These are phyloP conservation scores for Standfussiana lucernea DNA, from an alignment of 2,888 invertebrate species.

Conservation along the genomic window DNA sequence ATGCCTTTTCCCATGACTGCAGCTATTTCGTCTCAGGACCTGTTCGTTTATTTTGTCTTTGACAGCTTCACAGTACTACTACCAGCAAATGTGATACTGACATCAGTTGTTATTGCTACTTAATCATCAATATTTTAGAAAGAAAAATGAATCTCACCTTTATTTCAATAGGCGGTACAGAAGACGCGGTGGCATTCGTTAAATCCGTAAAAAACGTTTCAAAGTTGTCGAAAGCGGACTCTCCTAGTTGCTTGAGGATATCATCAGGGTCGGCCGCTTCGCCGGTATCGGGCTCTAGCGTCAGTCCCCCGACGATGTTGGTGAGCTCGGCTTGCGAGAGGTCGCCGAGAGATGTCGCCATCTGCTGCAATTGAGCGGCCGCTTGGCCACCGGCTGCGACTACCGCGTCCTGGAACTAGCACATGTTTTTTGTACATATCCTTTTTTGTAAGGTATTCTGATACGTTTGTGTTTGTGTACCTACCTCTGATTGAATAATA, in stretches of 20 bases:
- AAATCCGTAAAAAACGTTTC: slow-evolving; percentile 95
- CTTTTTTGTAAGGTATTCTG: not conserved
- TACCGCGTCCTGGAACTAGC: slow-evolving; percentile 91
- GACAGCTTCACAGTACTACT: not conserved
- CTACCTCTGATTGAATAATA: not conserved
- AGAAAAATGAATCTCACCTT: slow-evolving; percentile 88
- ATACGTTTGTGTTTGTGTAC: slow-evolving; percentile 10
- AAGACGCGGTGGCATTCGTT: slow-evolving; percentile 92
- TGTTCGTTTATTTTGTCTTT: not conserved
- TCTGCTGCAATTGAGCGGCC: slow-evolving; percentile 89
- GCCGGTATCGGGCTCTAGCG: slow-evolving; percentile 86
- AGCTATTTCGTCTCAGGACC: not conserved
- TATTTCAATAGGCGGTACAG: slow-evolving; percentile 91
- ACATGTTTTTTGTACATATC: slow-evolving; percentile 38
- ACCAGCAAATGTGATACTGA: not conserved
- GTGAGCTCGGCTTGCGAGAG: slow-evolving; percentile 93
- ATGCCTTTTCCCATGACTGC: not conserved
- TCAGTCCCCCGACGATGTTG: slow-evolving; percentile 92
- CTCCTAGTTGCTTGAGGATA: slow-evolving; percentile 95
- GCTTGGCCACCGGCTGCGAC: slow-evolving; percentile 90
- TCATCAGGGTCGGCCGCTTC: slow-evolving; percentile 93
- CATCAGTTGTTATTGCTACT: not conserved
- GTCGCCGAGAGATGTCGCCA: slow-evolving; percentile 91
- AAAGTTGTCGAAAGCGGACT: slow-evolving; percentile 95
- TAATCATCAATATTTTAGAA: not conserved